A percentile compares a stretch with the other conserved stretches of the same genome.
phyloP scores from a whole-genome alignment of 2,113 vertebrate genomes.

The Euleptes europaea region DNA sequence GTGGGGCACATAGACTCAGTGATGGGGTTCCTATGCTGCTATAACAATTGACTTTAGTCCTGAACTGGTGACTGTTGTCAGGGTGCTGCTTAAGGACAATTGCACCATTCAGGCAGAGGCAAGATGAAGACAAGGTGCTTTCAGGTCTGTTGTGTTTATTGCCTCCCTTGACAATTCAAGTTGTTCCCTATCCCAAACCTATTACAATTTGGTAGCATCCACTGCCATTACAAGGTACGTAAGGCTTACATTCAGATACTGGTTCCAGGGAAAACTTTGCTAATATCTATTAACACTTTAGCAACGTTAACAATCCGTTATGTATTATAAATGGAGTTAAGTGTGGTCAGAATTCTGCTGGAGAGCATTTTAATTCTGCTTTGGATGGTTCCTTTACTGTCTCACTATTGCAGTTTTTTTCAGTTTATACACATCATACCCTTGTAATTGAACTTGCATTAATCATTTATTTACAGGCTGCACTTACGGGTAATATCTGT shows the following conservation, averaged over 20 bases:
- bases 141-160: background rate
- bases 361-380: slow-evolving; percentile 47
- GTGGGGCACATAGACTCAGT: background rate
- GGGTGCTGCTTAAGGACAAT: background rate
- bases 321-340: slow-evolving; percentile 27
- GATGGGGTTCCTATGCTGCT: background rate
- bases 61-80: background rate
- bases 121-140: too few species aligned
- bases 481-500: slow-evolving; percentile 62
- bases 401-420: slow-evolving; percentile 58
- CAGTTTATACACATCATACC: slow-evolving; percentile 57
- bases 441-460: slow-evolving; percentile 66
- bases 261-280: background rate
- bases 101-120: background rate
- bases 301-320: slow-evolving; percentile 8
- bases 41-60: background rate
- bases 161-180: background rate
- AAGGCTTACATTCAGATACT: background rate
- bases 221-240: background rate
- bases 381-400: slow-evolving; percentile 56
- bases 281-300: slow-evolving; percentile 24
- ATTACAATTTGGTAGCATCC: background rate
- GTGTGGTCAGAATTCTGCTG: slow-evolving; percentile 46
- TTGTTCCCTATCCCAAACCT: background rate
- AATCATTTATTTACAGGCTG: slow-evolving; percentile 64